Percentiles rank a stretch among this genome's conserved stretches.
phyloP scores from a whole-genome alignment of 2,888 invertebrate species.

The Andrena haemorrhoa region DNA sequence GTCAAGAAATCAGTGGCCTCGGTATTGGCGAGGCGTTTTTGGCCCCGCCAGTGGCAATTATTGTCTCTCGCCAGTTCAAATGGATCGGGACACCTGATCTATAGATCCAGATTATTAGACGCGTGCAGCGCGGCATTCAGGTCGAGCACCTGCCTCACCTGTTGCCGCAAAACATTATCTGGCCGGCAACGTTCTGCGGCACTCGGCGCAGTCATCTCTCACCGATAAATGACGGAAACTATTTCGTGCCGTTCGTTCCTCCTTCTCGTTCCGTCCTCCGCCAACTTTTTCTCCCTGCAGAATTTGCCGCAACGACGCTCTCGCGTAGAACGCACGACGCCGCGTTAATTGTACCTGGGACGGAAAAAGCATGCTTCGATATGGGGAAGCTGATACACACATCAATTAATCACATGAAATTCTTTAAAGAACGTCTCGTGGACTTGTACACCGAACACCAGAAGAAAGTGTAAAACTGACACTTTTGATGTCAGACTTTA shows the following conservation, averaged over 20 bases:
- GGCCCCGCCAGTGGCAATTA: conserved; percentile 70
- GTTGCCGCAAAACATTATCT: conserved; percentile 85
- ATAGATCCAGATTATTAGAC: conserved; percentile 84
- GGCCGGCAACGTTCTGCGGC: conserved; percentile 77
- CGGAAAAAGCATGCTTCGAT: not conserved
- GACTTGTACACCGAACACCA: not conserved
- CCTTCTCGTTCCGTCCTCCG: conserved; percentile 31
- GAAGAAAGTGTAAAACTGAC: not conserved
- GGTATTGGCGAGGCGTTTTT: conserved; percentile 11
- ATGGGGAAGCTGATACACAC: not conserved
- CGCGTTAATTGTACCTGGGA: conserved; percentile 23
- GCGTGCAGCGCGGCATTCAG: conserved; percentile 82
- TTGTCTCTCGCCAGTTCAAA: conserved; percentile 77
- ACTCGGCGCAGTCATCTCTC: conserved; percentile 78
- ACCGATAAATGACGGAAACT: conserved; percentile 81
- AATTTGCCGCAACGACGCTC: conserved; percentile 51
- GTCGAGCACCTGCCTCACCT: conserved; percentile 85
- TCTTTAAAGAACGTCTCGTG: not conserved
- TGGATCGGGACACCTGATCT: conserved; percentile 82
- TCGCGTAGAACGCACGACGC: conserved; percentile 38
- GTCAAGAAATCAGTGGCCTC: not conserved
- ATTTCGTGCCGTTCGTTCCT: conserved; percentile 67
- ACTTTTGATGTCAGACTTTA: not conserved
- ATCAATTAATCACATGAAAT: not conserved
- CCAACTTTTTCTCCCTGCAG: conserved; percentile 53